Percentiles rank a stretch among this genome's conserved stretches.
Evolutionary conservation across 2,113 vertebrate species (phyloP).

Genomic region (Prinia subflava): DNA sequence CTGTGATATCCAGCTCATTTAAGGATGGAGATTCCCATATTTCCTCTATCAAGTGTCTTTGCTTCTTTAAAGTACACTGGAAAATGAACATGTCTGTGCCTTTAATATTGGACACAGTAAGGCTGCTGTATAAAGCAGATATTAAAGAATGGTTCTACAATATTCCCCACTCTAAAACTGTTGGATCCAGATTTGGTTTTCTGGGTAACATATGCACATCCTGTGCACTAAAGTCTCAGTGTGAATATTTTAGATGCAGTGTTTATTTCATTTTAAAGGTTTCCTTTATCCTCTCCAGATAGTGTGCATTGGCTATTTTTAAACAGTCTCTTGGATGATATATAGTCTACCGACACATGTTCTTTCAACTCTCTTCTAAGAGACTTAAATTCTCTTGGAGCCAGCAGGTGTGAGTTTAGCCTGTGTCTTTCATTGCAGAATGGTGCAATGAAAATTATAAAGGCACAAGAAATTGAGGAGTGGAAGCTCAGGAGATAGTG

Average conservation of each 20-base stretch:
- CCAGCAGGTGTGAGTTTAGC: background rate
- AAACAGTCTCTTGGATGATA: constrained; percentile 33
- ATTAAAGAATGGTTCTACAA: background rate
- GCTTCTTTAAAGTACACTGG: background rate
- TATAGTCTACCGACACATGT: constrained; percentile 21
- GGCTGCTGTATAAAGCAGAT: background rate
- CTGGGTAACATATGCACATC: constrained; percentile 51
- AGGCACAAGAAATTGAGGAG: background rate
- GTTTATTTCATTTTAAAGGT: constrained; percentile 56
- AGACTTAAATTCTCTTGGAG: constrained; percentile 8
- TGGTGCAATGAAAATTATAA: background rate
- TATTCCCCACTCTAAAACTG: background rate
- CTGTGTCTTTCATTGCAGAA: background rate
- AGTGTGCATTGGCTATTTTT: constrained; percentile 40
- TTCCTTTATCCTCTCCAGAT: constrained; percentile 60
- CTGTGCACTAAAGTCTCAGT: background rate
- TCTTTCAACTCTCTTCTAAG: background rate
- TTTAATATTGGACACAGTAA: background rate
- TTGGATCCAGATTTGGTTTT: constrained; percentile 35
- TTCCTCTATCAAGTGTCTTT: background rate
- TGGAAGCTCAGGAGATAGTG: background rate
- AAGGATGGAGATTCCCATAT: background rate
- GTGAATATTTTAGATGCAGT: constrained; percentile 47
- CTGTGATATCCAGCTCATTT: background rate
- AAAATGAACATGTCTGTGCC: background rate